Base-by-base conservation (phyloP, 2,113 vertebrate genomes). In the Pituophis catenifer region DNA sequence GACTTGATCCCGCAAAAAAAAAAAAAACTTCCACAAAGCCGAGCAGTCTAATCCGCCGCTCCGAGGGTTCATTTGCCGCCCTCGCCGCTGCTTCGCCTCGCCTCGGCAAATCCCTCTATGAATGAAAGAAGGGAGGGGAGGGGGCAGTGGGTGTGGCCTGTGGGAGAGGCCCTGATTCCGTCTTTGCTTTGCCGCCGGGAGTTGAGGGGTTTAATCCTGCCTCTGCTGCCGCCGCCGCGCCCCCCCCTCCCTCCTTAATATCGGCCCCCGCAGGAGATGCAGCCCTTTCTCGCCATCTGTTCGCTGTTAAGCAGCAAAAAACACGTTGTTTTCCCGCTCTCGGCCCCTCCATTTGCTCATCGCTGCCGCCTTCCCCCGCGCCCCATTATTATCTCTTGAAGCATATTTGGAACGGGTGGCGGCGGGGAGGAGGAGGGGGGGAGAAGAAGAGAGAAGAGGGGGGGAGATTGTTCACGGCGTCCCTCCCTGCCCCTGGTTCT, bases 281-380 rank as follows among this genome's bases (percentile, higher is more conserved):
- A 92, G 93, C 93, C 92, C 90, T 91, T 94, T 91, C 48, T 50
- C 93, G 88, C 90, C 93, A 91, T 94, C 93, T 92, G 93, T 93
- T 93, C 93, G 58, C 93, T 91, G 70, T 89, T 89, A 54, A 93
- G 88, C 93, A 87, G 91, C 91, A 70, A 86, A 90, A 92, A 90
- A 33, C 91, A 90, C 91, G 93, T 94, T 86, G 87, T 89, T 92
- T 94, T 92, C 90, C 90, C 93, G 70, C 89, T 89, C 90, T 50
- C 53, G 89, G 86, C 57, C 62, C 44, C 65, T 65, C 53, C 55
- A 52, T 86, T 92, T 86, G 90, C 90, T 94, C 90, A 54, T 93
- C 90, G 29, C 65, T 91, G 91, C 91, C 57, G n/a, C 33, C 87
- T 91, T 88, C 65, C 89, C 89, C 93, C 90, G 11, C 86, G 53